Conservation (phyloP, 2,797 vertebrate species). For the Halcyon chelicuti region DNA sequence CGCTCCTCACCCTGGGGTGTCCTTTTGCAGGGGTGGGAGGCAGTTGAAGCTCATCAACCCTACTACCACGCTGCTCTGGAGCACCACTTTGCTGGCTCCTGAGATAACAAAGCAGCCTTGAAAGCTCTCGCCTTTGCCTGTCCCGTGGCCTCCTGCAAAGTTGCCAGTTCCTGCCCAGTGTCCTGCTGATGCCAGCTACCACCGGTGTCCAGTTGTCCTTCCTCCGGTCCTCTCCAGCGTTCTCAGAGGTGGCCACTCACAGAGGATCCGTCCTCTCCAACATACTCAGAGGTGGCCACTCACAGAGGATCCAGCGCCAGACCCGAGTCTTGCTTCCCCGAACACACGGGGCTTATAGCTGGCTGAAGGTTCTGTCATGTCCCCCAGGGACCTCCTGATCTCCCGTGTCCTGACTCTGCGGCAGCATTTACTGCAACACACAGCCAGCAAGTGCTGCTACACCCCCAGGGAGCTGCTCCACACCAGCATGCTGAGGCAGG, state of each 20-base stretch:
- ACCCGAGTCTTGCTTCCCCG: not conserved
- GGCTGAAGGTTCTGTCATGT: not conserved
- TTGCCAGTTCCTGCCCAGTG: not conserved
- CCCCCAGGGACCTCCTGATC: not conserved
- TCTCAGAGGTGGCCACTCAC: not conserved
- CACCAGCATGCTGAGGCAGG: not conserved
- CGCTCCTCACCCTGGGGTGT: rapidly evolving
- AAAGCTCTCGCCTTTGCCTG: not conserved
- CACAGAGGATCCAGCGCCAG: not conserved
- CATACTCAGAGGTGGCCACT: not conserved
- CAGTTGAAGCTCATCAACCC: not conserved
- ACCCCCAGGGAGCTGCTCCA: not conserved
- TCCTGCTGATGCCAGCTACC: not conserved
- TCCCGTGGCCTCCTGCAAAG: not conserved
- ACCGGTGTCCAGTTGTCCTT: not conserved
- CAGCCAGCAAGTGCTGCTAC: rapidly evolving
- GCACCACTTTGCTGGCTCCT: not conserved
- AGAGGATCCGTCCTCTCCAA: not conserved
- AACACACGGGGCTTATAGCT: rapidly evolving
- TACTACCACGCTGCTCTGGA: not conserved
- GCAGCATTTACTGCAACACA: not conserved
- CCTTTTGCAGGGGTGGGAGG: not conserved
- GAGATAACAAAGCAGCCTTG: not conserved
- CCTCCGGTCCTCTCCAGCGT: not conserved
- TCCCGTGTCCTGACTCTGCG: not conserved